Conservation (phyloP, 2,113 vertebrate species). For the Calyptommatus sinebrachiatus region DNA sequence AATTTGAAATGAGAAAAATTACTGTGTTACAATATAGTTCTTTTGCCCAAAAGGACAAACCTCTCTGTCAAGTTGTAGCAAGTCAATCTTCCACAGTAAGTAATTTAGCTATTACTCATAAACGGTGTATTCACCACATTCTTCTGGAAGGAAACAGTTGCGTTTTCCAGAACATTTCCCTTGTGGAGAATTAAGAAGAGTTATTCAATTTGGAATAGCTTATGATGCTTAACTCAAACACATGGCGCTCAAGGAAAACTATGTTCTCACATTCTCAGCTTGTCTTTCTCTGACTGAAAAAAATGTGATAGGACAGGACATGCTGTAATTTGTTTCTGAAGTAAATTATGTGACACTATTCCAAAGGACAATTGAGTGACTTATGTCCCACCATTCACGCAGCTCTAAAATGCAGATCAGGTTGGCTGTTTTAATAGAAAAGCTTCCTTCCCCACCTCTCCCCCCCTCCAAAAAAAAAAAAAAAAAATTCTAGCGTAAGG, state of each 20-base stretch:
- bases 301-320: constrained; percentile 43
- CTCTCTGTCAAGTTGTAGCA: constrained; percentile 5
- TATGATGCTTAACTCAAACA: constrained; percentile 10
- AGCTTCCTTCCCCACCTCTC: constrained; percentile 49
- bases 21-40: neutral
- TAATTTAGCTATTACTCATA: fast-evolving
- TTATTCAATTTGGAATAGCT: constrained; percentile 24
- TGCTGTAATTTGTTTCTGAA: constrained; percentile 56
- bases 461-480: constrained; percentile 35
- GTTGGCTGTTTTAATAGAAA: constrained; percentile 58
- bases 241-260: constrained; percentile 20
- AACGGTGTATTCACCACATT: neutral
- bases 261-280: neutral
- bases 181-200: constrained; percentile 25
- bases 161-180: constrained; percentile 27
- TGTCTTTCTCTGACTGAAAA: constrained; percentile 30
- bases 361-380: constrained; percentile 39
- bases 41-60: constrained; percentile 21
- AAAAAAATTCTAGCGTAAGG: constrained; percentile 57
- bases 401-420: constrained; percentile 46
- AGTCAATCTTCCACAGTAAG: constrained; percentile 17
- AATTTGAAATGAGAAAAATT: neutral
- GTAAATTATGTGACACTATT: constrained; percentile 53
- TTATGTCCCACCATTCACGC: constrained; percentile 42
- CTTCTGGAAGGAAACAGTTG: constrained; percentile 25